phyloP scores from a whole-genome alignment of 2,888 invertebrate species.

The Anoncus sp. region DNA sequence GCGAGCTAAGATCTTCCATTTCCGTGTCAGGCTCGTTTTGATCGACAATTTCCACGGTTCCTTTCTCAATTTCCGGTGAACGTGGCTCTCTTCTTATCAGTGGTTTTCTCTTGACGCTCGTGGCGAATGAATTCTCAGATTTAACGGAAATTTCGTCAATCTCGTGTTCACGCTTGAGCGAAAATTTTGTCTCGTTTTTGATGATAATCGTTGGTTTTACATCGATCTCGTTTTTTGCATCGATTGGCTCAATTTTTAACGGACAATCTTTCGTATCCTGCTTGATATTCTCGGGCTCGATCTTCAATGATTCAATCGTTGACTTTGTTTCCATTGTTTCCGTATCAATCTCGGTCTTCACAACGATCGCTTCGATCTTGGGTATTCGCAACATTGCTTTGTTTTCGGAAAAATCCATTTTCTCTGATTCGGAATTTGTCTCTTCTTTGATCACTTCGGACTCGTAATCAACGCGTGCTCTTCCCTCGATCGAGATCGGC shows the following conservation, averaged over 20 bases:
- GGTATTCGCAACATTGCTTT: constrained; percentile 45
- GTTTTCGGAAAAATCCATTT: constrained; percentile 50
- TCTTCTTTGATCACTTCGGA: constrained; percentile 73
- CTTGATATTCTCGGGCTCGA: constrained; percentile 38
- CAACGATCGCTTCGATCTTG: constrained; percentile 16
- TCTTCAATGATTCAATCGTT: constrained; percentile 72
- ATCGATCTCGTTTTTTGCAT: constrained; percentile 17
- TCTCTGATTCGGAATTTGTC: constrained; percentile 62
- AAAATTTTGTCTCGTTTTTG: constrained; percentile 38
- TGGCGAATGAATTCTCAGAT: constrained; percentile 52
- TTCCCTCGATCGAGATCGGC: constrained; percentile 70
- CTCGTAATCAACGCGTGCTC: constrained; percentile 69
- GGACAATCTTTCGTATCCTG: constrained; percentile 68
- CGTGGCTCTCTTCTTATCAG: constrained; percentile 48
- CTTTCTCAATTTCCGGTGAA: constrained; percentile 69
- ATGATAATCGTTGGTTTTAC: constrained; percentile 5
- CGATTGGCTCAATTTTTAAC: constrained; percentile 48
- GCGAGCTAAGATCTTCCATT: constrained; percentile 82
- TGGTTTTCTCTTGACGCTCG: constrained; percentile 58
- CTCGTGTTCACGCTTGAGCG: constrained; percentile 57
- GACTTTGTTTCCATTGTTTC: constrained; percentile 52
- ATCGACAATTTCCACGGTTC: constrained; percentile 82
- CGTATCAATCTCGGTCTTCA: constrained; percentile 58
- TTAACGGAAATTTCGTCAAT: constrained; percentile 45
- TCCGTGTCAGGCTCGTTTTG: constrained; percentile 79